Base-by-base conservation (phyloP, 2,888 invertebrate genomes). In the Pocota personata region DNA sequence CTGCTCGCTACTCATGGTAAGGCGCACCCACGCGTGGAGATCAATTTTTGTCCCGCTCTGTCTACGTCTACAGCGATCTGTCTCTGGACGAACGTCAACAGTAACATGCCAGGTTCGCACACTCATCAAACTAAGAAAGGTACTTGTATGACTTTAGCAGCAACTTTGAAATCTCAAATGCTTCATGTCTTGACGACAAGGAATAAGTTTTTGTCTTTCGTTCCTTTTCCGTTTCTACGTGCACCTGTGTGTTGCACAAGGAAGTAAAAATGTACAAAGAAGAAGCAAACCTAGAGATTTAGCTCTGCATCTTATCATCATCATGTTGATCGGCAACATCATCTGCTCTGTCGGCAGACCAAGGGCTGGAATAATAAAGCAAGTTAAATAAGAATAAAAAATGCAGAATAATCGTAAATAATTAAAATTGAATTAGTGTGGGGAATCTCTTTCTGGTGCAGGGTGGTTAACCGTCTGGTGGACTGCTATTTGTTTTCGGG, bases 371-470 rank as follows among this genome's bases (percentile, higher is more conserved):
- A 19, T 48, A 80, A 66, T 66, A 75, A 60, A 55, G 32, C 46
- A 52, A 27, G 19, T 48, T 27, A 27, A 48, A 69, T 16, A 21
- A 46, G 19, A 58, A 50, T 43, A 60, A 69, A 72, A 72, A 67
- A 73, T 67, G 73, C 83, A 40, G 57, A 79, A 69, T 75, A 79
- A 75, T 84, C 69, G 62, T 72, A 76, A 66, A 80, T 86, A 86
- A 86, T 86, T 80, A 86, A 86, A 86, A 76, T 66, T 80, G 30
- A 86, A 80, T 86, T 86, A 86, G 66, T 86, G 80, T 48, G 58
- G 71, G 80, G 71, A 80, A 80, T 86, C 80, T 76, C n/a, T n/a
- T n/a, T n/a, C 50, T 71, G 69, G 50, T 40, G n/a, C 14, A 32
- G 1, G 27, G 5, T 16, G 27, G n/a, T 7, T 21, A 32, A 19